Conservation (phyloP, 1,140 invertebrate genomes). For the Brachystomella parvula region DNA sequence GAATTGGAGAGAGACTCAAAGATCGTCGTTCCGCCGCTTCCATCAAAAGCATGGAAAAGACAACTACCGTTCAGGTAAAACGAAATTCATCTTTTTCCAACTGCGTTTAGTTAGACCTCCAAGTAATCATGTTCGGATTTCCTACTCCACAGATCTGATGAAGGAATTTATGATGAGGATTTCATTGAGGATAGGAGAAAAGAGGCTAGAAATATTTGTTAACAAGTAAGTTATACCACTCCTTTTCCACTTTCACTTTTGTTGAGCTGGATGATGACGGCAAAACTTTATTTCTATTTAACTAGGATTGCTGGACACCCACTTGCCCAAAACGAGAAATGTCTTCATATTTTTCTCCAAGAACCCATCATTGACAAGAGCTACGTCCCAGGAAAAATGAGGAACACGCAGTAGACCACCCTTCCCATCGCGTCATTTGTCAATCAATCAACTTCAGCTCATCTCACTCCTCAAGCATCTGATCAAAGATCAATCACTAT, state of each 20-base stretch:
- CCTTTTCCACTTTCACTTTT: slow-evolving; percentile 6
- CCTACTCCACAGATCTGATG: slow-evolving; percentile 61
- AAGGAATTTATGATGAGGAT: slow-evolving; percentile 99
- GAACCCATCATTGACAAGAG: slow-evolving; percentile 96
- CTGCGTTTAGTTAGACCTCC: not conserved
- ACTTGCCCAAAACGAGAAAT: slow-evolving; percentile 98
- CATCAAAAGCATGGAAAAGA: slow-evolving; percentile 96
- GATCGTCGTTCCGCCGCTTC: slow-evolving; percentile 96
- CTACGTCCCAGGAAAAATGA: slow-evolving; percentile 98
- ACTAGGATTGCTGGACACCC: slow-evolving; percentile 95
- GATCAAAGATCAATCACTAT: too few relatives aligned
- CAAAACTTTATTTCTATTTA: slow-evolving; percentile 36
- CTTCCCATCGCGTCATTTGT: too few relatives aligned
- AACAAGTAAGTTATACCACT: slow-evolving; percentile 67
- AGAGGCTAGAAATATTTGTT: slow-evolving; percentile 92
- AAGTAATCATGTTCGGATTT: slow-evolving; percentile 8
- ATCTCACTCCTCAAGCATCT: too few relatives aligned
- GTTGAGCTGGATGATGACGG: not conserved
- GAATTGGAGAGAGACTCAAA: slow-evolving; percentile 94
- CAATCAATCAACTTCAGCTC: too few relatives aligned
- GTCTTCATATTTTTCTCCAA: slow-evolving; percentile 99
- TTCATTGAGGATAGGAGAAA: slow-evolving; percentile 98
- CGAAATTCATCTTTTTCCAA: not conserved
- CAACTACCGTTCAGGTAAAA: slow-evolving; percentile 81
- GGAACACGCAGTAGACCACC: slow-evolving; percentile 66